These are phyloP conservation scores for Pseudomugil gertrudae DNA, from an alignment of 2,797 vertebrate genomes.

Conservation along the genomic window DNA sequence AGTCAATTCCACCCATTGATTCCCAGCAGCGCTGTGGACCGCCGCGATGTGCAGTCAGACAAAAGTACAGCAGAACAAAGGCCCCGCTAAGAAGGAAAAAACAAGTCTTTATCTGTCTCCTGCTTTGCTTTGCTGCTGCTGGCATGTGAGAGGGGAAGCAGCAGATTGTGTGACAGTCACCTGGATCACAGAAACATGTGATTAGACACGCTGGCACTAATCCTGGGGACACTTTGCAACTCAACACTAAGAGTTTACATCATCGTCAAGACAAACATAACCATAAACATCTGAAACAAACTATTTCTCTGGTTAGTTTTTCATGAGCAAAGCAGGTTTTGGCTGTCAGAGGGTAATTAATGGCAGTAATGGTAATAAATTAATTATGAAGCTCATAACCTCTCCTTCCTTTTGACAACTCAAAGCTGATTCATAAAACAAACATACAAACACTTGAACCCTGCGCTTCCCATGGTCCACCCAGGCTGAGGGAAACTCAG, in stretches of 20 bases:
- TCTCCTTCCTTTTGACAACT: constrained; percentile 3
- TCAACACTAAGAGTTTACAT: constrained; percentile 27
- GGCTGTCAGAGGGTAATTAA: background rate
- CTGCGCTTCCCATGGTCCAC: constrained; percentile 43
- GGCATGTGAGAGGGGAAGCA: constrained; percentile 38
- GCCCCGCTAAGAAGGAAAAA: constrained; percentile 35
- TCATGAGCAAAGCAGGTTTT: background rate
- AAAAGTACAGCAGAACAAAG: constrained; percentile 44
- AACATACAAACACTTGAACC: constrained; percentile 35
- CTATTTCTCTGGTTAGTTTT: background rate
- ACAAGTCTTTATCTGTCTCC: constrained; percentile 44
- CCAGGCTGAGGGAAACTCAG: constrained; percentile 38
- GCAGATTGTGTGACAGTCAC: constrained; percentile 73
- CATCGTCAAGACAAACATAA: constrained; percentile 19
- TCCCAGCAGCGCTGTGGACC: constrained; percentile 15
- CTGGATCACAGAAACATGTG: constrained; percentile 73
- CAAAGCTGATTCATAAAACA: constrained; percentile 31
- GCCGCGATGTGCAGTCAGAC: constrained; percentile 25
- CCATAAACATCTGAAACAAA: background rate
- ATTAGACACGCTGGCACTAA: constrained; percentile 64
- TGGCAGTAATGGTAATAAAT: background rate
- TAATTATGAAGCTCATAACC: background rate
- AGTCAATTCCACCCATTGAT: constrained; percentile 25
- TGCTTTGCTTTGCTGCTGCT: constrained; percentile 47
- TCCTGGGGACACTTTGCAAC: constrained; percentile 46